Base-by-base conservation (phyloP, 64 coral and sea anemone genomes). In the Pocillopora verrucosa region DNA sequence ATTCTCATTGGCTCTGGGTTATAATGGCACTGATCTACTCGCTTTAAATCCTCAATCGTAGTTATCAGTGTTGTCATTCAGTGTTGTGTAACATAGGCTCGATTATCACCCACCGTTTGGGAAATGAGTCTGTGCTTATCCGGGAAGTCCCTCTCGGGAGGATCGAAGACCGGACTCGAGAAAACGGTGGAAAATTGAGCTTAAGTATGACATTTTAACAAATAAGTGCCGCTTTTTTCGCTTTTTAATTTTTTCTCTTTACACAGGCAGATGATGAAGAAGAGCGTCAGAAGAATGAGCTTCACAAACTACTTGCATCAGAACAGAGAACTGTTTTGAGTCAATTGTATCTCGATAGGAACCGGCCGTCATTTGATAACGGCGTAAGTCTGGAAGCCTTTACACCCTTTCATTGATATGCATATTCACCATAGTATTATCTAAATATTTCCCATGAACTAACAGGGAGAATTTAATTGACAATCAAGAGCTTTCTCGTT, bases 281-380 rank as follows among this genome's bases (percentile, higher is more conserved):
- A 20, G 90, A 95, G 19, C 90, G 76, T 61, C 94, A 86, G 74
- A 93, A 72, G 56, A 77, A 73, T 38, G 78, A 92, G 34, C 60
- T 76, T 4, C 65, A 85, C 73, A 98, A 92, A 75, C 67, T 89
- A 36, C 73, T 87, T 12, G 96, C 96, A 4, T 78, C 83, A 20
- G 83, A 98, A 76, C 93, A 98, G 64, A 98, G 82, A 83, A 56
- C 60, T 79, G 59, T 88, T 13, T 73, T 98, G 0, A 79, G 26
- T 70, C 60, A 80, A 17, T 70, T 98, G 58, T 98, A 98, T 45
- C 87, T 75, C 34, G 92, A 98, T 10, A 98, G 88, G 76, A 82
- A 95, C 64, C 94, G 96, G 79, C 96, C 96, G 25, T 74, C 56
- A 13, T 61, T 88, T 25, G 91, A 87, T 81, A 84, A 90, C 7